Evolutionary conservation across 37 sponge, comb jelly and placozoan species (phyloP).

Genomic region (Aplysina aerophoba): DNA sequence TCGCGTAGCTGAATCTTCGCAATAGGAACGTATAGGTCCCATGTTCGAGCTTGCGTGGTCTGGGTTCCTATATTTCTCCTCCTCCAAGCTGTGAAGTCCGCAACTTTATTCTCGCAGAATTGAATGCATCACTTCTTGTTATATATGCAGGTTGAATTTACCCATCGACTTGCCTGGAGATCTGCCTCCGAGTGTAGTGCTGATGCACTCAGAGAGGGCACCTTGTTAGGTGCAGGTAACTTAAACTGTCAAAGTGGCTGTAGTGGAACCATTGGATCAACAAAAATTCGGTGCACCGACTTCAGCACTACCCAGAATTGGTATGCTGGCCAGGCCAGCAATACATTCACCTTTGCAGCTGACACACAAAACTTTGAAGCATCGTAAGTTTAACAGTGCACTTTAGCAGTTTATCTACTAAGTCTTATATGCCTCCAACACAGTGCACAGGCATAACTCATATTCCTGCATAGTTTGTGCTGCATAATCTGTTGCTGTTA

Average conservation of each 20-base stretch:
- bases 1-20: too few species aligned
- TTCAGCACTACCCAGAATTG: conserved; percentile 45
- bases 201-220: not conserved
- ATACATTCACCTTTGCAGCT: not conserved
- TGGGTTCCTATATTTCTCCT: too few species aligned
- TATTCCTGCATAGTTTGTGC: too few species aligned
- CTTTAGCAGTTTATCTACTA: too few species aligned
- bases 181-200: not conserved
- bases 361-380: conserved; percentile 32
- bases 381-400: conserved; percentile 24
- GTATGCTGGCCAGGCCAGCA: conserved; percentile 34
- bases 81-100: too few species aligned
- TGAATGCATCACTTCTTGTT: too few species aligned
- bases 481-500: too few species aligned
- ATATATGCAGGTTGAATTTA: conserved; percentile 44
- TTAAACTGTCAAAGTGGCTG: conserved; percentile 34
- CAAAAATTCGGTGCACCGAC: conserved; percentile 44
- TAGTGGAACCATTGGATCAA: conserved; percentile 23
- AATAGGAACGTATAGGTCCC: too few species aligned
- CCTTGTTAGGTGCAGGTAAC: not conserved
- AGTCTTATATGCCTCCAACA: too few species aligned
- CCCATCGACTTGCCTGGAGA: conserved; percentile 45
- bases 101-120: too few species aligned
- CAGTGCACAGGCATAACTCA: too few species aligned
- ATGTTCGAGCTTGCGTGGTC: too few species aligned